phyloP scores from a whole-genome alignment of 2,797 vertebrate genomes.

The Phoebastria nigripes region DNA sequence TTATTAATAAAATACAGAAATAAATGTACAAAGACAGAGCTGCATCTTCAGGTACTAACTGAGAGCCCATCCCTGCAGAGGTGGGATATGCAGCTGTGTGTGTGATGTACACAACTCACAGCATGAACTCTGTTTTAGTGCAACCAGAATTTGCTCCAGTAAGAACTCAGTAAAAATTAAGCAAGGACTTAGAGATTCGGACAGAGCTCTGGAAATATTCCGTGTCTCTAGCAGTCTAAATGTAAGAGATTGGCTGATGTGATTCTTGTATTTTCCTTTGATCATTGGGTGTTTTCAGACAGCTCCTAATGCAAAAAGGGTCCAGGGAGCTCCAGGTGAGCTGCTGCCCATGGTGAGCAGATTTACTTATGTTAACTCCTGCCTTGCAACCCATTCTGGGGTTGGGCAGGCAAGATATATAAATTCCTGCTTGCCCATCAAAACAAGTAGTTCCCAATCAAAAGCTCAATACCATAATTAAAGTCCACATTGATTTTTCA shows the following conservation, averaged over 20 bases:
- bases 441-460: background rate
- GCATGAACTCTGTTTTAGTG: background rate
- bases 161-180: background rate
- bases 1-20: background rate
- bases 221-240: background rate
- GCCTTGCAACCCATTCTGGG: background rate
- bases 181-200: background rate
- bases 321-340: background rate
- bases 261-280: background rate
- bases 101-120: background rate
- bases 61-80: background rate
- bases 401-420: background rate
- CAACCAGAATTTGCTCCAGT: background rate
- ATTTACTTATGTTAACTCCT: background rate
- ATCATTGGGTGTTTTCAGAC: background rate
- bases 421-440: background rate
- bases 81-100: background rate
- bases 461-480: background rate
- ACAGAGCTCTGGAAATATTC: background rate
- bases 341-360: background rate
- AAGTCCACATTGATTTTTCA: background rate
- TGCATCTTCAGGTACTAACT: background rate
- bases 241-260: background rate
- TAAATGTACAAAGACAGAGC: background rate
- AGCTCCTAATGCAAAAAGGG: background rate